Evolutionary conservation across 2,113 vertebrate species (phyloP).

Genomic region (Patagioenas fasciata): DNA sequence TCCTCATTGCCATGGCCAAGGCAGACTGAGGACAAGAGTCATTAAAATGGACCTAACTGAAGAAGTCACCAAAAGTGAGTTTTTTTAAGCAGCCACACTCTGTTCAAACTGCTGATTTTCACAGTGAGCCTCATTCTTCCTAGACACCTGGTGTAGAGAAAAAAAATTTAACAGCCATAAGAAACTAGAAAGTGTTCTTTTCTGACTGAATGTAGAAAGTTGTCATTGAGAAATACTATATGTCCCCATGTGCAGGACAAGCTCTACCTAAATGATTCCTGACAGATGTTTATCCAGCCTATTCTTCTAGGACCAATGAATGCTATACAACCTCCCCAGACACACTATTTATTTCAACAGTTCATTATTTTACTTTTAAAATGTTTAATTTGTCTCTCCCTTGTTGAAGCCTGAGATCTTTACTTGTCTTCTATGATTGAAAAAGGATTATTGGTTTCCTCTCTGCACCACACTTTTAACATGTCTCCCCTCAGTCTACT

Average conservation of each 20-base stretch:
- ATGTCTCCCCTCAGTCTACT: not conserved
- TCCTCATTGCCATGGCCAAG: not conserved
- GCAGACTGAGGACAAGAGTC: not conserved
- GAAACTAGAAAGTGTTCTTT: not conserved
- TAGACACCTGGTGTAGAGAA: not conserved
- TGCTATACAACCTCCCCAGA: not conserved
- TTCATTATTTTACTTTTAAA: not conserved
- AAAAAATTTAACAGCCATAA: not conserved
- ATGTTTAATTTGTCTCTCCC: not conserved
- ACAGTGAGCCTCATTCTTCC: not conserved
- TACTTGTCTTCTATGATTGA: not conserved
- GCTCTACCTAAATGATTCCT: not conserved
- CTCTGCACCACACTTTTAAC: not conserved
- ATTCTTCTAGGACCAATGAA: not conserved
- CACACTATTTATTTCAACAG: not conserved
- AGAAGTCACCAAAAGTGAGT: not conserved
- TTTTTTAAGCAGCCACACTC: not conserved
- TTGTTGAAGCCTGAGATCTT: not conserved
- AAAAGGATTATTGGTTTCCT: not conserved
- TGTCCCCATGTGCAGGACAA: not conserved
- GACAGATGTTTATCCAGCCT: not conserved
- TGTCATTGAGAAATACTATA: not conserved
- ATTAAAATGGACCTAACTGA: not conserved
- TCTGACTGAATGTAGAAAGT: not conserved
- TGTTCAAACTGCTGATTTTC: not conserved